Evolutionary conservation across 2,113 vertebrate species (phyloP).

Genomic region (Turdus rufiventris): DNA sequence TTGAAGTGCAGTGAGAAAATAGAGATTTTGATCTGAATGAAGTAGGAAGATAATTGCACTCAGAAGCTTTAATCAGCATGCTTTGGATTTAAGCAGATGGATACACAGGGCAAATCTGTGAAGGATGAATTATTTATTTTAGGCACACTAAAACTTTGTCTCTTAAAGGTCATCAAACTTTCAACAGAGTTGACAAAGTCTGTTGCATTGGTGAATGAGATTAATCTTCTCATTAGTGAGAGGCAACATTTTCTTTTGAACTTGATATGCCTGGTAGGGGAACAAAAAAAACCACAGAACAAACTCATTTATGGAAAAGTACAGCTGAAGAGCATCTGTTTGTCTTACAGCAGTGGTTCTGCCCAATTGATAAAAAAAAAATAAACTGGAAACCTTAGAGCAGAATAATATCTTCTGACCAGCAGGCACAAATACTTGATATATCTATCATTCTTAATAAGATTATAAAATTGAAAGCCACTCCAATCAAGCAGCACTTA

Average conservation of each 20-base stretch:
- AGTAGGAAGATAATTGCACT: slow-evolving; percentile 36
- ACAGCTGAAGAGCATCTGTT: slow-evolving; percentile 68
- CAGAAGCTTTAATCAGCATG: slow-evolving; percentile 22
- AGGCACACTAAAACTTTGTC: slow-evolving; percentile 48
- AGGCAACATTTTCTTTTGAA: slow-evolving; percentile 74
- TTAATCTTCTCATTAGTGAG: slow-evolving; percentile 73
- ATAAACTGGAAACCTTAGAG: background rate
- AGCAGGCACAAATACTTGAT: background rate
- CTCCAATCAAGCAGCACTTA: background rate
- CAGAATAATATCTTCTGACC: background rate
- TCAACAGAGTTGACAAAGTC: slow-evolving; percentile 57
- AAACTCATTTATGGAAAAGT: slow-evolving; percentile 57
- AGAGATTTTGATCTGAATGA: slow-evolving; percentile 15
- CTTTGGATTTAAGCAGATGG: slow-evolving; percentile 40
- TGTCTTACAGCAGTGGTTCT: slow-evolving; percentile 31
- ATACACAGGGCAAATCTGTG: slow-evolving; percentile 32
- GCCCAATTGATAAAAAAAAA: slow-evolving; percentile 7
- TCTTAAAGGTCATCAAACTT: slow-evolving; percentile 68
- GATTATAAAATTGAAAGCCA: background rate
- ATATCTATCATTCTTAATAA: background rate
- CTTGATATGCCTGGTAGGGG: slow-evolving; percentile 68
- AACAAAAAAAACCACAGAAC: slow-evolving; percentile 31
- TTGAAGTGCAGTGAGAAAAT: slow-evolving; percentile 41
- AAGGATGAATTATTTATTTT: slow-evolving; percentile 62
- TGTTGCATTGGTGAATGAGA: slow-evolving; percentile 41